Conservation (phyloP, 2,113 vertebrate species). For the Oenanthe oenanthe region DNA sequence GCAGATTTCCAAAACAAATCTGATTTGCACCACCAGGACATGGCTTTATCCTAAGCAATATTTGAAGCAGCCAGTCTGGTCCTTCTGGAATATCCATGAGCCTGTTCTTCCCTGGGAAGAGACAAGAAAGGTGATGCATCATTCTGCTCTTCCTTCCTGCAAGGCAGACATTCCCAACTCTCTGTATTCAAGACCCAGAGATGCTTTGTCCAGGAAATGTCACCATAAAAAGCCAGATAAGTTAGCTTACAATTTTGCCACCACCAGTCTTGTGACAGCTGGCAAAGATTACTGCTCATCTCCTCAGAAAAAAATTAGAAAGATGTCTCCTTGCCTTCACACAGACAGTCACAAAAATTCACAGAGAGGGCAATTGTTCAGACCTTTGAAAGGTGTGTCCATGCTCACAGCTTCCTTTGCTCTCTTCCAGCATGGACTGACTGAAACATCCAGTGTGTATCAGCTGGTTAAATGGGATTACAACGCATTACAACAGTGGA, state of each 20-base stretch:
- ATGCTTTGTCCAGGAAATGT: not conserved
- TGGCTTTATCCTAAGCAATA: not conserved
- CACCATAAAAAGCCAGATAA: not conserved
- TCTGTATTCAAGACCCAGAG: not conserved
- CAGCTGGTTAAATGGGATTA: not conserved
- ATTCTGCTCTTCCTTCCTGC: not conserved
- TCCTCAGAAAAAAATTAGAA: not conserved
- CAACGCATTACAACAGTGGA: not conserved
- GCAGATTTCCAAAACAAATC: slow-evolving; percentile 40
- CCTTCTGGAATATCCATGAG: not conserved
- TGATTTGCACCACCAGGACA: not conserved
- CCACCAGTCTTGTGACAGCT: not conserved
- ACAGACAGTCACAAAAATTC: not conserved
- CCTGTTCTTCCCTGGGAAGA: not conserved
- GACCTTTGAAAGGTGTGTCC: not conserved
- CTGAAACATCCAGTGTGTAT: not conserved
- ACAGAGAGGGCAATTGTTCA: not conserved
- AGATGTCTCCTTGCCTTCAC: not conserved
- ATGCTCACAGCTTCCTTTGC: not conserved
- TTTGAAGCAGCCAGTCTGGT: not conserved
- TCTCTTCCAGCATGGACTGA: not conserved
- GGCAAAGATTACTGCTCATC: not conserved
- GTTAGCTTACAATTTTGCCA: not conserved
- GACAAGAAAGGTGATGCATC: not conserved
- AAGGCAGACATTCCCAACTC: not conserved